A percentile compares a stretch with the other conserved stretches of the same genome.
Conservation (phyloP, 2,113 vertebrate species). For the Psilopsiagon aurifrons region DNA sequence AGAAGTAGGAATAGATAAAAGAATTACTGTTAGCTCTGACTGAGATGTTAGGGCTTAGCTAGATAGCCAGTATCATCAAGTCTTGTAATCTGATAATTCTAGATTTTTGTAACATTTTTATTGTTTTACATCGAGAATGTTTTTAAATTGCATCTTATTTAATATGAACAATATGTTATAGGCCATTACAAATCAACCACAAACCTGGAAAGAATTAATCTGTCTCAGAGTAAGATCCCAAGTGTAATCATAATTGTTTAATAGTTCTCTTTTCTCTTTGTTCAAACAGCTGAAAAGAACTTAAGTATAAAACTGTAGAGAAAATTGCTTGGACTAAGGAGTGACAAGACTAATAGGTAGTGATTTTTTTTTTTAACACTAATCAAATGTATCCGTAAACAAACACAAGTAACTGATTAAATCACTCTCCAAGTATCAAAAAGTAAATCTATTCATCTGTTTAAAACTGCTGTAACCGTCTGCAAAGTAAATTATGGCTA, state of each 20-base stretch:
- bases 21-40: neutral
- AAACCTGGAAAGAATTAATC: conserved; percentile 58
- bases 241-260: conserved; percentile 46
- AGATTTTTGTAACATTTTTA: conserved; percentile 19
- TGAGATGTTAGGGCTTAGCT: neutral
- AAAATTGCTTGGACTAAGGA: conserved; percentile 29
- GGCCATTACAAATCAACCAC: conserved; percentile 39
- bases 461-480: neutral
- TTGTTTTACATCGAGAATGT: neutral
- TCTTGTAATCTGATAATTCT: neutral
- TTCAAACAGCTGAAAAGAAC: conserved; percentile 31
- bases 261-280: conserved; percentile 38
- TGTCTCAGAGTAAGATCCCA: conserved; percentile 28
- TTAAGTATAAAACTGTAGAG: conserved; percentile 7
- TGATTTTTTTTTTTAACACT: conserved; percentile 7
- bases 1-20: neutral
- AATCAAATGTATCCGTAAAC: conserved; percentile 6
- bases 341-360: conserved; percentile 9
- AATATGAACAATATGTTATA: conserved; percentile 40
- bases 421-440: neutral
- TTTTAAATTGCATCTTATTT: conserved; percentile 29
- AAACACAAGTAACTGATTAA: conserved; percentile 32
- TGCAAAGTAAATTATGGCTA: conserved; percentile 7
- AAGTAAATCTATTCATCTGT: conserved; percentile 27
- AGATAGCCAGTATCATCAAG: neutral